Evolutionary conservation across 1,140 invertebrate species (phyloP).

Genomic region (Dolichoris vasculosae): DNA sequence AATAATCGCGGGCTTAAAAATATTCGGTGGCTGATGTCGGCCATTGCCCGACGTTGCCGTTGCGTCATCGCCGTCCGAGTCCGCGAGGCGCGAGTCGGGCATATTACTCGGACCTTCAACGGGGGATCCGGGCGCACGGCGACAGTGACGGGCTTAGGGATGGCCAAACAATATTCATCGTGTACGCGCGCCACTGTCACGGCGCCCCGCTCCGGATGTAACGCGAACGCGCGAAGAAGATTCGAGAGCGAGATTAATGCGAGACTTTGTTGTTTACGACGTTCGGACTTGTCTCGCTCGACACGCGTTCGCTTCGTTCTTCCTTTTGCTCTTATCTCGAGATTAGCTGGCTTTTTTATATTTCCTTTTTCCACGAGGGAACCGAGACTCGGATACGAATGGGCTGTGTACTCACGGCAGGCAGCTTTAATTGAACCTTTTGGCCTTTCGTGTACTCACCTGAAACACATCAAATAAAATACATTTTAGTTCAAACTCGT

Average conservation of each 20-base stretch:
- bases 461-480: slow-evolving; percentile 39
- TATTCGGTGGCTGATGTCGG: slow-evolving; percentile 74
- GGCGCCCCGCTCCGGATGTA: slow-evolving; percentile 49
- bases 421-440: slow-evolving; percentile 19
- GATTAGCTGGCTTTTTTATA: slow-evolving; percentile 45
- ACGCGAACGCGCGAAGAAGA: slow-evolving; percentile 8
- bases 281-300: background rate
- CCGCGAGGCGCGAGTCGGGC: slow-evolving; percentile 57
- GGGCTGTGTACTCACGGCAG: background rate
- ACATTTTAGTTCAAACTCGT: background rate
- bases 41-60: slow-evolving; percentile 74
- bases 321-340: slow-evolving; percentile 31
- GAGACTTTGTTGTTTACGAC: slow-evolving; percentile 41
- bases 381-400: background rate
- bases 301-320: background rate
- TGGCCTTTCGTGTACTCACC: slow-evolving; percentile 29
- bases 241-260: slow-evolving; percentile 42
- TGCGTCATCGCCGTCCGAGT: slow-evolving; percentile 74
- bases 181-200: slow-evolving; percentile 61
- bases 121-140: slow-evolving; percentile 48
- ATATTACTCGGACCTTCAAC: slow-evolving; percentile 58
- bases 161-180: slow-evolving; percentile 72
- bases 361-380: slow-evolving; percentile 24
- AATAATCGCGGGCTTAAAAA: slow-evolving; percentile 59
- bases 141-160: slow-evolving; percentile 46